phyloP scores from a whole-genome alignment of 1,140 invertebrate genomes.

The Ditylenchus dipsaci region DNA sequence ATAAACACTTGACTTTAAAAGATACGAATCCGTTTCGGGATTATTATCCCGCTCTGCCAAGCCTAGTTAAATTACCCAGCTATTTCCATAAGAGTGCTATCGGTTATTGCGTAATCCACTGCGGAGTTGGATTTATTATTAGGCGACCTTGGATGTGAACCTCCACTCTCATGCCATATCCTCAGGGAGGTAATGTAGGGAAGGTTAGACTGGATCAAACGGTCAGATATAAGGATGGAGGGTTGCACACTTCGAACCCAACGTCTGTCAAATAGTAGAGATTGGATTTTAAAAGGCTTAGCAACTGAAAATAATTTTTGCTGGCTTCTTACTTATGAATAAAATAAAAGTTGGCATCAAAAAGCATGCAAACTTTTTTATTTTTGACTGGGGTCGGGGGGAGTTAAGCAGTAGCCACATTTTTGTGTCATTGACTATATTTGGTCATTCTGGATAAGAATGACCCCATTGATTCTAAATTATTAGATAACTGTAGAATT shows the following conservation, averaged over 20 bases:
- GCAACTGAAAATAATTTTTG: slow-evolving; percentile 24
- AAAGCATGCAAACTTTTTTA: no score
- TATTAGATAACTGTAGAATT: no score
- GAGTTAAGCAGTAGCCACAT: no score
- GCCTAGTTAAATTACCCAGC: neutral
- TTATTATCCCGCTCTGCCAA: no score
- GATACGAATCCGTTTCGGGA: no score
- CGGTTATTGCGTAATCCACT: slow-evolving; percentile 23
- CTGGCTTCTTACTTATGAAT: neutral
- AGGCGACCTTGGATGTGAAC: neutral
- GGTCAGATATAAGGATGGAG: slow-evolving; percentile 23
- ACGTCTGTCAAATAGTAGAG: slow-evolving; percentile 15
- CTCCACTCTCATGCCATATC: slow-evolving; percentile 23
- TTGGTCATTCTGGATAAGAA: no score
- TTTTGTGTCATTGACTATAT: no score
- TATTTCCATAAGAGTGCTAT: slow-evolving; percentile 13
- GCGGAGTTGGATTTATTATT: neutral
- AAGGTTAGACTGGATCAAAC: slow-evolving; percentile 19
- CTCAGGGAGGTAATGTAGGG: slow-evolving; percentile 19
- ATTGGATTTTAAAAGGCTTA: slow-evolving; percentile 17
- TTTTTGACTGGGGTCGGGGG: no score
- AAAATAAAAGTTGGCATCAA: no score
- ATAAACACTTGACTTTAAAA: no score
- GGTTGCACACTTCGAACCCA: slow-evolving; percentile 24
- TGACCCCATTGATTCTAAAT: no score